Evolutionary conservation across 1,140 invertebrate species (phyloP).

Genomic region (Achatina immaculata): DNA sequence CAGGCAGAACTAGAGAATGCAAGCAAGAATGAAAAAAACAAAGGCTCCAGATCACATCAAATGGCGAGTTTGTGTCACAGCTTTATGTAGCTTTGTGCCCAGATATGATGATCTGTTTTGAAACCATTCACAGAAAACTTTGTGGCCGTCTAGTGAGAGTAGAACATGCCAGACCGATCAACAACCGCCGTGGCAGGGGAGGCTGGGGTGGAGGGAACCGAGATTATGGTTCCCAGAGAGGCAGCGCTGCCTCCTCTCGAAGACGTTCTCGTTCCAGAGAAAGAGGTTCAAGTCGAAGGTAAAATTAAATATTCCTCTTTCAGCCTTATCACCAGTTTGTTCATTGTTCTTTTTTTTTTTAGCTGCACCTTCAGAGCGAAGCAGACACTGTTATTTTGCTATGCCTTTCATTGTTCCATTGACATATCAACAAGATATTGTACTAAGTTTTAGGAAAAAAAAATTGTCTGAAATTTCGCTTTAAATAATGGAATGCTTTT

Average conservation of each 20-base stretch:
- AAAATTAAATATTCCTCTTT: neutral
- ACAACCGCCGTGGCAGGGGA: neutral
- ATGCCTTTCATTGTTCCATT: too few species aligned
- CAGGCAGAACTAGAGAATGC: too few species aligned
- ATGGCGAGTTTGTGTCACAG: too few species aligned
- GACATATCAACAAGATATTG: too few species aligned
- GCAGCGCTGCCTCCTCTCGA: neutral
- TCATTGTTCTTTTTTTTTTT: neutral
- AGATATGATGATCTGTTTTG: neutral
- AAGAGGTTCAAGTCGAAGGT: constrained; percentile 15
- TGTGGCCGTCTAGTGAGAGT: constrained; percentile 35
- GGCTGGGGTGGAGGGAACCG: constrained; percentile 5
- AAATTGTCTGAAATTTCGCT: too few species aligned
- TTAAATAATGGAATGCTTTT: too few species aligned
- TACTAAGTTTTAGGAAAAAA: too few species aligned
- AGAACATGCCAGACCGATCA: constrained; percentile 32
- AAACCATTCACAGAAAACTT: constrained; percentile 18
- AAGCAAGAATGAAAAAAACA: too few species aligned
- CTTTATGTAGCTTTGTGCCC: neutral
- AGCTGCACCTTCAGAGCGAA: too few species aligned
- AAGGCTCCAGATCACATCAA: too few species aligned
- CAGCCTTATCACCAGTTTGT: neutral
- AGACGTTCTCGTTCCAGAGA: neutral
- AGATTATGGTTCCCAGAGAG: neutral
- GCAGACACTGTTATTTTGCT: too few species aligned